A percentile compares a stretch with the other conserved stretches of the same genome.
These are phyloP conservation scores for Acanthosoma haemorrhoidale DNA, from an alignment of 2,888 invertebrate genomes.

Conservation along the genomic window DNA sequence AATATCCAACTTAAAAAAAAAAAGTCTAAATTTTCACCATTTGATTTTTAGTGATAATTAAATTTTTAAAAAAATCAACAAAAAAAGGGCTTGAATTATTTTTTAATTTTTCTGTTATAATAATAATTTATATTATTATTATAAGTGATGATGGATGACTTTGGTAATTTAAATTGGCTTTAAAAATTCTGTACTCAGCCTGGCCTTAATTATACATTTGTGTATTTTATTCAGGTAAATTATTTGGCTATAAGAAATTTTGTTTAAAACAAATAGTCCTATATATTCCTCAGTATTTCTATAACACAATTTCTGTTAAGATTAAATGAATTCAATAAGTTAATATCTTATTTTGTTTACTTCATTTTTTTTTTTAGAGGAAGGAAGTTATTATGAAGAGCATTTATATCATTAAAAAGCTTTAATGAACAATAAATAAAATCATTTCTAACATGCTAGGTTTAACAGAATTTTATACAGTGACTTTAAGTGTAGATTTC, in stretches of 20 bases:
- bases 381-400: background rate
- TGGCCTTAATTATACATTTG: background rate
- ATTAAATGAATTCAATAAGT: background rate
- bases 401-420: slow-evolving; percentile 22
- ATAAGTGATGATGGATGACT: slow-evolving; percentile 28
- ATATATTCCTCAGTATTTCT: background rate
- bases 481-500: slow-evolving; percentile 13
- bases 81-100: background rate
- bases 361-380: background rate
- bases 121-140: slow-evolving; percentile 3
- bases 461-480: slow-evolving; percentile 19
- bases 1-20: slow-evolving; percentile 15
- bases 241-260: background rate
- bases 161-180: slow-evolving; percentile 36
- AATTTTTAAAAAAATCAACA: background rate
- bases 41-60: background rate
- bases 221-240: background rate
- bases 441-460: background rate
- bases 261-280: background rate
- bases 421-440: slow-evolving; percentile 26
- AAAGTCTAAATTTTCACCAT: slow-evolving; percentile 12
- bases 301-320: background rate
- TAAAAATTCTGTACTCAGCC: slow-evolving; percentile 23
- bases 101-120: background rate
- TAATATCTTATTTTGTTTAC: too few species aligned